Percentiles rank a stretch among this genome's conserved stretches.
These are phyloP conservation scores for Lagopus muta DNA, from an alignment of 2,113 vertebrate genomes.

Conservation along the genomic window DNA sequence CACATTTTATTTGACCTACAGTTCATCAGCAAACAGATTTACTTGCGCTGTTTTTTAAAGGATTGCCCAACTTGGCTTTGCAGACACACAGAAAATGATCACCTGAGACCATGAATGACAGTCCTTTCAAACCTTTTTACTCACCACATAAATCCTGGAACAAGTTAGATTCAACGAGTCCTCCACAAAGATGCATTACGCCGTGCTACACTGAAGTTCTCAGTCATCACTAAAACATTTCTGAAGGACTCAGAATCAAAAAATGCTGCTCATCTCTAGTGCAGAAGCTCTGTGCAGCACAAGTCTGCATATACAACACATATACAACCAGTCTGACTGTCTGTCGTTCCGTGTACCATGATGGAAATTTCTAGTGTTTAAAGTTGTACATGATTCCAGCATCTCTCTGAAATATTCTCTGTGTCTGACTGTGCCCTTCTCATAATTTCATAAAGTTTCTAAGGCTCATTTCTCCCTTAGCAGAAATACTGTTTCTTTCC, in stretches of 20 bases:
- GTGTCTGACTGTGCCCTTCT: not conserved
- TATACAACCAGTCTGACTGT: not conserved
- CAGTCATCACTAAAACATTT: not conserved
- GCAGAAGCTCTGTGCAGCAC: not conserved
- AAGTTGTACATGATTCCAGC: accelerated
- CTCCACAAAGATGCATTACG: not conserved
- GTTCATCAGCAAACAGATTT: not conserved
- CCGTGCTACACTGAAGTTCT: not conserved
- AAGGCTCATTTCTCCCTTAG: not conserved
- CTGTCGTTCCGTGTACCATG: accelerated
- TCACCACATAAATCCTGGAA: not conserved
- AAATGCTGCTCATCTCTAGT: not conserved
- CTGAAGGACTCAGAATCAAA: not conserved
- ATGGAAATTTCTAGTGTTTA: not conserved
- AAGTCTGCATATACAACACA: not conserved
- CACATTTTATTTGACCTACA: conserved; percentile 4
- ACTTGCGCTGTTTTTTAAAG: not conserved
- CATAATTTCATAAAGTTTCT: not conserved
- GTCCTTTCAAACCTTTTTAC: not conserved
- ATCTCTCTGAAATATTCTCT: not conserved
- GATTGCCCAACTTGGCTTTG: not conserved
- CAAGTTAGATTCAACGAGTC: not conserved
- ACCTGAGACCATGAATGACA: not conserved
- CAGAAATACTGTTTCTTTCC: not conserved
- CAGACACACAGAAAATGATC: conserved; percentile 18